Base-by-base conservation (phyloP, 2,113 vertebrate species). In the Morone saxatilis region DNA sequence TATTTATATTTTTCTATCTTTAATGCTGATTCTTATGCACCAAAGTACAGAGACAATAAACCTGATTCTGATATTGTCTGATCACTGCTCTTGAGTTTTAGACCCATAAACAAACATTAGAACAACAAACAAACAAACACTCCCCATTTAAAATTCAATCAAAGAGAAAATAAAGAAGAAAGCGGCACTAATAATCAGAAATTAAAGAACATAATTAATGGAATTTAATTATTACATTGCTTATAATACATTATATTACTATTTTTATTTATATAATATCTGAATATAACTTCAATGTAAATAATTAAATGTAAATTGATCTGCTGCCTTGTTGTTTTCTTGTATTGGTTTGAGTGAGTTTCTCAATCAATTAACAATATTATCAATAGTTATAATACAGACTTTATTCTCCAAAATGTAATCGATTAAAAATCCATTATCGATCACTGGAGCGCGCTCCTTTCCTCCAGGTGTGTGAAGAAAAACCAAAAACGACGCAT, bases 401-500 rank as follows among this genome's bases (percentile, higher is more conserved):
- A 31, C 31, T 31, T 31, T 31, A 31, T 31, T 47, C 7, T 6
- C 4, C 31, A 19, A 43, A 78, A 60, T 56, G 2, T 31, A 17
- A 38, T 69, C 38, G 38, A 70, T 70, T 36, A 25, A 20, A 54
- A 50, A 31, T 22, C n/a, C 22, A 62, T 73, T n/a, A 81, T 69
- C 12, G 7, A 56, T 71, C 4, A 36, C 5, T 51, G 59, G 73
- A 41, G 71, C 66, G 31, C 48, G 31, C 31, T 65, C 56, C 2
- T 60, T 54, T 48, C 31, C 43, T 5, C 60, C 84, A 84, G 80
- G 78, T 86, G 13, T 36, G 72, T 80, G 0, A 87, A 88, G 75
- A 0, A 0, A 2, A 1, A 25, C 7, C 1, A 25, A 66, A 1
- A n/a, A 3, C 0, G 0, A 31, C 31, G 31, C 31, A 4, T 31